Evolutionary conservation across 2,888 invertebrate genomes (phyloP), one percentile per base, ranked within the genome.

Genomic region (Eumacrocentrus americanus): DNA sequence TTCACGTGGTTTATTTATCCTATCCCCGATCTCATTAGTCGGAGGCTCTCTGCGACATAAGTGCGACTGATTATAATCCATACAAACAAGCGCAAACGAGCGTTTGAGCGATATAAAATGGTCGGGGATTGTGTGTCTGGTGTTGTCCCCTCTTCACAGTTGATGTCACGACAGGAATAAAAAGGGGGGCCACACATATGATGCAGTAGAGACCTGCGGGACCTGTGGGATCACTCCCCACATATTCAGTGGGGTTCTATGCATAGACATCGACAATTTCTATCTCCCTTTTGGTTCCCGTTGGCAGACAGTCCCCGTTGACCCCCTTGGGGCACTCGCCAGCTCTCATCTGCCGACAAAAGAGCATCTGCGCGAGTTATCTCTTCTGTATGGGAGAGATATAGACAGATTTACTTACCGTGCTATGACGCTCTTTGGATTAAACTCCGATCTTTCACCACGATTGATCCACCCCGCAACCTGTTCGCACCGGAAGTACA

Each of bases 11-110:
- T n/a, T n/a, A n/a, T n/a, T n/a, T 29, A 29, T 29, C 29, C 5
- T 6, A 29, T 29, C 50, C 35, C 34, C 35, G 50, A 64, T 69
- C 71, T 71, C 70, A 71, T 70, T 69, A 71, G 62, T 57, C 52
- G 29, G 47, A 58, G 58, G 61, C 58, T 44, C 35, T 46, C n/a
- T 55, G 29, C 35, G 25, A 57, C 59, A 64, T 55, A 59, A 64
- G 66, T 69, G 70, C 63, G 61, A 73, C 72, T 71, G 68, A 72
- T 72, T 65, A 68, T 71, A 72, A 73, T 75, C 71, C 72, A 71
- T 72, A 78, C 71, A 77, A 78, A 75, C 73, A 76, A 72, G 73
- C 70, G 71, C 75, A 78, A 78, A 78, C 75, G 78, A 78, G 78
- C 77, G 67, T 76, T 78, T 77, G 78, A 78, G 74, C 74, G 73